Evolutionary conservation across 1,140 invertebrate species (phyloP).

Genomic region (Lordiphosa clarofinis): DNA sequence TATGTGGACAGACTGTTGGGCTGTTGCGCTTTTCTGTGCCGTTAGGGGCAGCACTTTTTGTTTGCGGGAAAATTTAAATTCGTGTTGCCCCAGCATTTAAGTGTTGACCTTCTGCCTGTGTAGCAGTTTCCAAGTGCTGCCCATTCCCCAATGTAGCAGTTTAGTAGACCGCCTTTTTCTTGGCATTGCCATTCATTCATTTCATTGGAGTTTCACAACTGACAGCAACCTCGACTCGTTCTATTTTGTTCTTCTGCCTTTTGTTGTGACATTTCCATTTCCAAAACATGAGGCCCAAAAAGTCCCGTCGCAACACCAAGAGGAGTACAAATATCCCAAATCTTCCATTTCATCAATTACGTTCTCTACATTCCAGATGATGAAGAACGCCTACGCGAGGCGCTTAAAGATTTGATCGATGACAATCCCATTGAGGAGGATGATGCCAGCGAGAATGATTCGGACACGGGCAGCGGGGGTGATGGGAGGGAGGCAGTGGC

Average conservation of each 20-base stretch:
- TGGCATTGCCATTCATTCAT: too few species aligned
- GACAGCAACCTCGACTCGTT: too few species aligned
- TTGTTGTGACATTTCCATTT: too few species aligned
- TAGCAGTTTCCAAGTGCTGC: conserved; percentile 16
- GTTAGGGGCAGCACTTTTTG: too few species aligned
- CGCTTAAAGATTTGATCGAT: conserved; percentile 96
- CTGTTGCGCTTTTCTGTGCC: too few species aligned
- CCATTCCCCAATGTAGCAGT: background rate
- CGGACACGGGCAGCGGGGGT: conserved; percentile 87
- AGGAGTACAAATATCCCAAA: too few species aligned
- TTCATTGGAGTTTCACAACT: too few species aligned
- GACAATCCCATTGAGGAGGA: conserved; percentile 94
- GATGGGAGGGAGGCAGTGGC: conserved; percentile 69
- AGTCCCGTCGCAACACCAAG: background rate
- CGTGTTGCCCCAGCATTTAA: too few species aligned
- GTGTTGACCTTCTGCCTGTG: too few species aligned
- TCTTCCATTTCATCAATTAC: background rate
- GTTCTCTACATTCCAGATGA: conserved; percentile 84
- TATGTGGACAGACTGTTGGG: background rate
- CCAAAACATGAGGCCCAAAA: too few species aligned
- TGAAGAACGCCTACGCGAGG: conserved; percentile 89
- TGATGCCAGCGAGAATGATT: conserved; percentile 90
- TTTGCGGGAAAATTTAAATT: too few species aligned
- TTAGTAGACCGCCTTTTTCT: background rate
- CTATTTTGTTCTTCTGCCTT: too few species aligned